Evolutionary conservation across 2,888 invertebrate species (phyloP), one percentile per base, ranked within the genome.

Genomic region (Archips crataeganus): DNA sequence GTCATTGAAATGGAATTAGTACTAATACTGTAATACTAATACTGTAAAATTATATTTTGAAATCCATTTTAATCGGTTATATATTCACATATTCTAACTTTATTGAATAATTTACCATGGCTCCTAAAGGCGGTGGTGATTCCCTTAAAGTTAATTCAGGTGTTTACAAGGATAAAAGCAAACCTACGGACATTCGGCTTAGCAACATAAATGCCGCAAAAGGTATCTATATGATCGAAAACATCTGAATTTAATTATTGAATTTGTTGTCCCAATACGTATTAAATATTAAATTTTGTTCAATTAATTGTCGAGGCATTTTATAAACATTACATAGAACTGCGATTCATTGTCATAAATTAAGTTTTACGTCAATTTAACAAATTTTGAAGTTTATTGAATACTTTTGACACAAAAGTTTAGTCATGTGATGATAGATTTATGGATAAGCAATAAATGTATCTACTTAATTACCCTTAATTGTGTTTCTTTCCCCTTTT

Each of bases 171-270:
- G 98, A 98, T 93, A 98, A 98, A 95, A 97, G 97, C 85, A 99
- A 99, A 95, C 99, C 99, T 61, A 95, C 97, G 59, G 98, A 99
- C 95, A 98, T 99, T 85, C 96, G 99, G 71, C 95, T 96, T 79
- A 99, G 99, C 89, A 99, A 99, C 90, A 99, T 99, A 84, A 97
- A 97, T 92, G 99, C 99, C 85, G 99, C 99, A 71, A 99, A 99
- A 97, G 98, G 99, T 99, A 95, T 73, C 49, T 70, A 60, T 34
- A 65, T 67, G 70, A 72, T n/a, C 70, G 39, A 77, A 63, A 82
- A 85, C 87, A 86, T 84, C 87, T 88, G 87, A 71, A 68, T 75
- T 69, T 79, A 75, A 65, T 71, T 68, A 36, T 45, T 66, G 65
- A 79, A 76, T 15, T 61, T 60, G 23, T 0, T 57, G 34, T 2